Base-by-base conservation (phyloP, 1,140 invertebrate genomes). In the Vanessa tameamea region DNA sequence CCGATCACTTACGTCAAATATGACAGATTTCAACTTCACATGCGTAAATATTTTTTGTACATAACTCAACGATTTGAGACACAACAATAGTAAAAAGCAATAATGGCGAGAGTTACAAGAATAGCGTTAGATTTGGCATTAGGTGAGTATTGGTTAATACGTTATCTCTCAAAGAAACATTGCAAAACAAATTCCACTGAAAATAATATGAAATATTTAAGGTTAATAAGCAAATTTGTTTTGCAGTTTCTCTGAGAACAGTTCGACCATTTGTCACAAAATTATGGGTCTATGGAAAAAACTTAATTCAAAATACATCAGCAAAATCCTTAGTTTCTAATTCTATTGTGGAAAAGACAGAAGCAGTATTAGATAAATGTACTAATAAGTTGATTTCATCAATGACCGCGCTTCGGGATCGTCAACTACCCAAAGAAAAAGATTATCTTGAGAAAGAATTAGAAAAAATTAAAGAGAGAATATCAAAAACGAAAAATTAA, bases 171-270 rank as follows among this genome's bases (percentile, higher is more conserved):
- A 79, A 77, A 81, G 76, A 83, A 78, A 83, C 75, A 47, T 70
- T 82, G 73, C 85, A 89, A 90, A 92, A 85, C 84, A 87, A 87
- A 79, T 72, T 70, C 16, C 48, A 64, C 64, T 13, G 43, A 37
- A 55, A 20, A 65, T 48, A 64, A 50, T 63, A 53, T 23, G 16
- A 57, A 57, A 26, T 57, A 47, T 47, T 69, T 26, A 53, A 53
- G 64, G n/a, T 51, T 78, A 15, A 71, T 67, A 64, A 15, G 50
- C 47, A 71, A 47, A 16, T 73, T 76, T 77, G 73, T 79, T 87
- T 87, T 88, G 72, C 89, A 92, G 90, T 89, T 92, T 91, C 90
- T 84, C 64, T 91, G 78, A 86, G 80, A 77, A 88, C 79, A 75
- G 69, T 87, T 69, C 72, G 78, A 48, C 89, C 89, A 31, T 77